Conservation (phyloP, 2,113 vertebrate genomes). For the Tachysurus fulvidraco region DNA sequence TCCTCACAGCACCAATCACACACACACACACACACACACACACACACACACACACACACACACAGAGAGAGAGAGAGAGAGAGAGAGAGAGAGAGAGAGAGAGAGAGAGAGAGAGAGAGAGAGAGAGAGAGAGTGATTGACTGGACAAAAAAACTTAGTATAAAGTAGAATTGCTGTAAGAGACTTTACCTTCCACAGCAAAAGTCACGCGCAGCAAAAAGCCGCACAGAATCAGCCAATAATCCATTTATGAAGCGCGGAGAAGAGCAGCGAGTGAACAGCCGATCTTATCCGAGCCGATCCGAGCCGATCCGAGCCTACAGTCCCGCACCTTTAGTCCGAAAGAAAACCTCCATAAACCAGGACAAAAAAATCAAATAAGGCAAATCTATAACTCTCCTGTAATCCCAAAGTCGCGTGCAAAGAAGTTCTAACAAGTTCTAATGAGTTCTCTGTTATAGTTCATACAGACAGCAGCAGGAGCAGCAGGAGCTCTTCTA, state of each 20-base stretch:
- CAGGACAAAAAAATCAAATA: background rate
- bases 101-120: background rate
- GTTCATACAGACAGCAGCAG: background rate
- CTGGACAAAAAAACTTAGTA: background rate
- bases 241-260: conserved; percentile 75
- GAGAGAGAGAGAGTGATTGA: background rate
- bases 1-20: background rate
- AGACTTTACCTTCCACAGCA: conserved; percentile 77
- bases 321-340: conserved; percentile 64
- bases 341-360: conserved; percentile 67
- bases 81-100: too few species aligned
- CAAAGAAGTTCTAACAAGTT: background rate
- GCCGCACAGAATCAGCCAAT: conserved; percentile 78
- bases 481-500: background rate
- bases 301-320: conserved; percentile 55
- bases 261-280: conserved; percentile 69
- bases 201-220: conserved; percentile 72
- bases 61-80: too few species aligned
- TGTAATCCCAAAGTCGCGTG: conserved; percentile 40
- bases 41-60: background rate
- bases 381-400: background rate
- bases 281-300: conserved; percentile 55
- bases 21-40: background rate
- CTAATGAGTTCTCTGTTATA: background rate
- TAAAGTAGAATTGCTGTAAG: background rate